Base-by-base conservation (phyloP, 1,140 invertebrate species). In the Drosophila littoralis region DNA sequence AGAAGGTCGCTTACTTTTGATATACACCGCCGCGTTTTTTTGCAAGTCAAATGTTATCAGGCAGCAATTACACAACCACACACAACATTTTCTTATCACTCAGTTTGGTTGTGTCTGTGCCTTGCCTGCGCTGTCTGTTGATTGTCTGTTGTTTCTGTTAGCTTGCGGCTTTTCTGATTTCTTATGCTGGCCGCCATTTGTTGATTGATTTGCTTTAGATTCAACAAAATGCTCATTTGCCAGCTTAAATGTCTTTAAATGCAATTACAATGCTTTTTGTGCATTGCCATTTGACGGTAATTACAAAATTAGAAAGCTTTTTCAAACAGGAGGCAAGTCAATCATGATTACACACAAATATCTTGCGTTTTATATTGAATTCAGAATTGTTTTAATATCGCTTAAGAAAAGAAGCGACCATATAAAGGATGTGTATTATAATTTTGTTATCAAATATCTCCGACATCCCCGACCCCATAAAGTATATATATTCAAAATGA, bases 181-280 rank as follows among this genome's bases (percentile, higher is more conserved):
- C 32, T 12, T 59, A 33, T 46, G 36, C 22, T 57, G 22, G 28
- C 42, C 46, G 42, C 42, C 42, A 59, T 46, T 59, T 35, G 57
- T 46, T 59, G 57, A 59, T 59, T 59, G 57, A 59, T 59, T 46
- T 17, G 42, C 22, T 59, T 17, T 33, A 32, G 42, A 59, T 59
- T 9, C 15, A 17, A 59, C 42, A 15, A 46, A 46, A 35, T 17
- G 55, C 22, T 58, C 55, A 45, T 58, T 45, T 59, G 13, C 28
- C 3, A 43, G 42, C 57, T 59, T 46, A 43, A 58, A 45, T 15
- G 42, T 32, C 55, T 45, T 45, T 33, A 59, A 59, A 59, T 46
- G 57, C 57, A 59, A 59, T 59, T 59, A 59, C 7, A 6, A 8
- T 7, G 8, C 9, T 46, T 59, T 13, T 46, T 46, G 13, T 17